Percentiles rank a stretch among this genome's conserved stretches.
Evolutionary conservation across 2,113 vertebrate genomes (phyloP).

Genomic region (Marmota monax): DNA sequence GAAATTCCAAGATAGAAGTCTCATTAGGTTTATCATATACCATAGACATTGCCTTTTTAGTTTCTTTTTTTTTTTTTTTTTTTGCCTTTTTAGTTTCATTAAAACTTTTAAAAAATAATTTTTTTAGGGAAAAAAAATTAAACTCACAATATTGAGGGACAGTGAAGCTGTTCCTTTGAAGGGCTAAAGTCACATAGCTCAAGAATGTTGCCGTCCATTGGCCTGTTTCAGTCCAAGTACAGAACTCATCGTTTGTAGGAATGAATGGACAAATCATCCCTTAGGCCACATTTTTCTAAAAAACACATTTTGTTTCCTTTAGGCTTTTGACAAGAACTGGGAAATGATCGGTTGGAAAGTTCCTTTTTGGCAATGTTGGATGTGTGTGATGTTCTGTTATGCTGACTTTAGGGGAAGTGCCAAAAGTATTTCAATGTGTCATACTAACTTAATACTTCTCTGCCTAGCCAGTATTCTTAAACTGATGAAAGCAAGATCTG

Average conservation of each 20-base stretch:
- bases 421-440: neutral
- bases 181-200: neutral
- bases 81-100: conserved; percentile 24
- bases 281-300: neutral
- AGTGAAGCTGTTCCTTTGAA: conserved; percentile 1
- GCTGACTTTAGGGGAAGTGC: neutral
- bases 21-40: neutral
- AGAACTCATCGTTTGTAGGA: neutral
- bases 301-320: conserved; percentile 31
- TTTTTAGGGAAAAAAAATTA: neutral
- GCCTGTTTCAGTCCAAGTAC: neutral
- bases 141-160: neutral
- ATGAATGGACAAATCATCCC: neutral
- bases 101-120: neutral
- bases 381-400: neutral
- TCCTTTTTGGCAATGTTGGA: neutral
- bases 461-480: neutral
- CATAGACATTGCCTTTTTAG: neutral
- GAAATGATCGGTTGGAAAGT: neutral
- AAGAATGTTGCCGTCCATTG: neutral
- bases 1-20: neutral
- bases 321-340: neutral
- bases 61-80: neutral
- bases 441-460: neutral
- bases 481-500: neutral